Conservation (phyloP, 2,797 vertebrate species). For the Pelobates cultripes region DNA sequence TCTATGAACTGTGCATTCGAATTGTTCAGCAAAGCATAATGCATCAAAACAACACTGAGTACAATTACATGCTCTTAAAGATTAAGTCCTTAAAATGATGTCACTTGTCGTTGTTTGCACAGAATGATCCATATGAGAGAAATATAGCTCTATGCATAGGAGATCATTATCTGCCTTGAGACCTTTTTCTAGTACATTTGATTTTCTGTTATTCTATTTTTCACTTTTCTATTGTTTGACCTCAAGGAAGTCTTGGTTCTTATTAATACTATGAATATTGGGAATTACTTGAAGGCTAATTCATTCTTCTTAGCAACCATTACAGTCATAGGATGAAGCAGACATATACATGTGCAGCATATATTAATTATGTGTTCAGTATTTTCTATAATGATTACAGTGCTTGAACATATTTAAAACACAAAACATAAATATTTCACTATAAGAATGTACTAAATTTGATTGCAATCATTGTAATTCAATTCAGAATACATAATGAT, state of each 20-base stretch:
- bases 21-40: conserved; percentile 12
- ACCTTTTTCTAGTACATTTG: conserved; percentile 29
- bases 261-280: conserved; percentile 37
- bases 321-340: conserved; percentile 22
- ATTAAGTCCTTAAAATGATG: neutral
- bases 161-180: conserved; percentile 41
- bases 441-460: neutral
- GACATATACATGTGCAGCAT: neutral
- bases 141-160: conserved; percentile 18
- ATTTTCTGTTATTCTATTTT: conserved; percentile 35
- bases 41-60: conserved; percentile 15
- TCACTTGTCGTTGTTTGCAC: neutral
- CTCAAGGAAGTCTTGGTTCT: conserved; percentile 16
- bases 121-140: conserved; percentile 16
- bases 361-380: neutral
- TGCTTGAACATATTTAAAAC: neutral
- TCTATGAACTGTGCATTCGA: conserved; percentile 32
- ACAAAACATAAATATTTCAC: neutral
- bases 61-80: neutral
- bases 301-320: conserved; percentile 29
- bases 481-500: neutral
- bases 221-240: conserved; percentile 34
- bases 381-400: neutral
- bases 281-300: conserved; percentile 15
- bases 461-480: conserved; percentile 9